A percentile compares a stretch with the other conserved stretches of the same genome.
phyloP scores from a whole-genome alignment of 2,888 invertebrate species.

The Drosophila rubida region DNA sequence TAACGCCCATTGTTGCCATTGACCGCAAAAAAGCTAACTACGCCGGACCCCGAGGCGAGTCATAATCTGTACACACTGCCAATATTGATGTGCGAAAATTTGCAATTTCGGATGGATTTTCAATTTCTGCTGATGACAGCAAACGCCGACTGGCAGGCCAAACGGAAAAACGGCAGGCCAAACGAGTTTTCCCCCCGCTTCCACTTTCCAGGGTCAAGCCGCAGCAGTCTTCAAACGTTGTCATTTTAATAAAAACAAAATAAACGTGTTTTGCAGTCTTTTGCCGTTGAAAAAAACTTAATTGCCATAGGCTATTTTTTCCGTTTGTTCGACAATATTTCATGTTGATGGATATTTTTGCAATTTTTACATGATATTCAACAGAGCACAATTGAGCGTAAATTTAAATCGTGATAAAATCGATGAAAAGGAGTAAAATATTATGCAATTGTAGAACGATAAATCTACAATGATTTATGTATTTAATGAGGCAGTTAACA shows the following conservation, averaged over 20 bases:
- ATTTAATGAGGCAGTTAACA: background rate
- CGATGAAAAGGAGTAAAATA: background rate
- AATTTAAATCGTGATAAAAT: background rate
- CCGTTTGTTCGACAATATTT: background rate
- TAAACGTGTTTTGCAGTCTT: slow-evolving; percentile 9
- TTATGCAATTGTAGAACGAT: background rate
- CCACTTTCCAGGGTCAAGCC: slow-evolving; percentile 3
- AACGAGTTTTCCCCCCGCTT: slow-evolving; percentile 15
- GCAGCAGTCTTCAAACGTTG: background rate
- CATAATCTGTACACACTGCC: slow-evolving; percentile 44
- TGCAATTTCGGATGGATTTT: slow-evolving; percentile 58
- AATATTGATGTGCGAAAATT: slow-evolving; percentile 33
- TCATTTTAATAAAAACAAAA: background rate
- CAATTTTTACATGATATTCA: slow-evolving; percentile 12
- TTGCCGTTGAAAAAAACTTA: slow-evolving; percentile 16
- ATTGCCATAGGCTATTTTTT: slow-evolving; percentile 22
- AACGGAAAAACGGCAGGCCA: background rate
- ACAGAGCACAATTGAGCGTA: slow-evolving; percentile 1
- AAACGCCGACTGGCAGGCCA: slow-evolving; percentile 1
- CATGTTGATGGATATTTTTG: slow-evolving; percentile 12
- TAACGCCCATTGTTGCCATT: slow-evolving; percentile 37
- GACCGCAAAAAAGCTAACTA: slow-evolving; percentile 54
- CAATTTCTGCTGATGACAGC: slow-evolving; percentile 60
- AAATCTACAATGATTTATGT: background rate
- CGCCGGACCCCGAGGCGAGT: background rate